A percentile compares a stretch with the other conserved stretches of the same genome.
Conservation (phyloP, 2,888 invertebrate genomes). For the Macropis europaea region DNA sequence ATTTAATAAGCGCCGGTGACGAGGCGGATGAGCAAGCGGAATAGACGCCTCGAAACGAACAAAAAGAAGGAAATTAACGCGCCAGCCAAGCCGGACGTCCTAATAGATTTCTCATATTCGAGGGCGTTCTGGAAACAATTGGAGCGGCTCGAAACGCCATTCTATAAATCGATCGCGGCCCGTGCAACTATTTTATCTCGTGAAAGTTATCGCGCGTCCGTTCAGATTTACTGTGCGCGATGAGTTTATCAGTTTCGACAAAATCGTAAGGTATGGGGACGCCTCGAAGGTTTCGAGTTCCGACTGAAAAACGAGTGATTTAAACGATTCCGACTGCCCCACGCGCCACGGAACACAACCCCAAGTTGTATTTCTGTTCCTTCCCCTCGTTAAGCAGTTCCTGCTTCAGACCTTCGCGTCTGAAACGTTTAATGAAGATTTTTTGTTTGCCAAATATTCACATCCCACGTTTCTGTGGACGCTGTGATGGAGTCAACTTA, state of each 20-base stretch:
- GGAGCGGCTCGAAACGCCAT: slow-evolving; percentile 9
- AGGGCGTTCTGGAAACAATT: background rate
- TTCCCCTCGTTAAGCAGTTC: too few species aligned
- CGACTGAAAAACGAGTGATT: background rate
- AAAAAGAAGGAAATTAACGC: slow-evolving; percentile 50
- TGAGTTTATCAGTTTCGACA: slow-evolving; percentile 42
- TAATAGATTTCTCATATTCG: slow-evolving; percentile 50
- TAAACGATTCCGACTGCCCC: too few species aligned
- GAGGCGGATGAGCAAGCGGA: slow-evolving; percentile 12
- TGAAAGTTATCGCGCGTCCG: slow-evolving; percentile 48
- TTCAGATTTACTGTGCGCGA: slow-evolving; percentile 36
- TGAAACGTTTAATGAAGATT: too few species aligned
- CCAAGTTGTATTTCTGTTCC: too few species aligned
- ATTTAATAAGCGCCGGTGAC: slow-evolving; percentile 68
- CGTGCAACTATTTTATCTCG: slow-evolving; percentile 47
- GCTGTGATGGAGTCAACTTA: too few species aligned
- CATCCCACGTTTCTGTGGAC: too few species aligned
- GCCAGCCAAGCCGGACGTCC: slow-evolving; percentile 38
- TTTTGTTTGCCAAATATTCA: too few species aligned
- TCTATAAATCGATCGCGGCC: slow-evolving; percentile 40
- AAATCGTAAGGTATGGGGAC: slow-evolving; percentile 2
- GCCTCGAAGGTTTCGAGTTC: background rate
- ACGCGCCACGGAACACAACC: too few species aligned
- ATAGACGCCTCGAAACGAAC: slow-evolving; percentile 20
- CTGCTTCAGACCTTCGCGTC: too few species aligned